A percentile compares a stretch with the other conserved stretches of the same genome.
Evolutionary conservation across 2,113 vertebrate species (phyloP).

Genomic region (Dinomys branickii): DNA sequence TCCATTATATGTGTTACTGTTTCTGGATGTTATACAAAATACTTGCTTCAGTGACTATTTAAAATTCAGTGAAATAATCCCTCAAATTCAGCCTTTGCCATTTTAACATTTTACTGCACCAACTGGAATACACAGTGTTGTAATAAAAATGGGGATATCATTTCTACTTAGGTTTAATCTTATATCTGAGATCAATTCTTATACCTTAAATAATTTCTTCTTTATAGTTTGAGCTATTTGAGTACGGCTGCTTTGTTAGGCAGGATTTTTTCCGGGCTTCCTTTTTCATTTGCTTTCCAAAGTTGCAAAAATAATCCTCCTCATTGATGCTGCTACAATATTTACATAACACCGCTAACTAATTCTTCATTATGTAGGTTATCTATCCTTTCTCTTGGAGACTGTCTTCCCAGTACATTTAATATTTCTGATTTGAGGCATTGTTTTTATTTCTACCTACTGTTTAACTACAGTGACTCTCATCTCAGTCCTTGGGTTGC

Average conservation of each 20-base stretch:
- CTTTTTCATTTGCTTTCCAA: constrained; percentile 75
- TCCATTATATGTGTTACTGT: constrained; percentile 15
- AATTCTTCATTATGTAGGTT: constrained; percentile 80
- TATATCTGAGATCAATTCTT: constrained; percentile 71
- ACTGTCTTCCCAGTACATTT: constrained; percentile 65
- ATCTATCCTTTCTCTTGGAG: constrained; percentile 70
- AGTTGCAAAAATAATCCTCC: constrained; percentile 80
- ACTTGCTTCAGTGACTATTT: constrained; percentile 56
- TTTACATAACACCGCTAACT: constrained; percentile 81
- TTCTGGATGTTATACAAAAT: constrained; percentile 57
- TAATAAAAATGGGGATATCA: constrained; percentile 44
- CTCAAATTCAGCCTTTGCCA: background rate
- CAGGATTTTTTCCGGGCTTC: constrained; percentile 64
- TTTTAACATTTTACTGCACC: constrained; percentile 42
- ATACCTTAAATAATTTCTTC: constrained; percentile 69
- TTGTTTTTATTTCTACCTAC: constrained; percentile 74
- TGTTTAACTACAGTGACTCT: constrained; percentile 45
- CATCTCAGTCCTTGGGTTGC: constrained; percentile 59
- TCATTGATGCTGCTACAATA: constrained; percentile 78
- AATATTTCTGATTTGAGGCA: constrained; percentile 70
- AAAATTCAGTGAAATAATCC: constrained; percentile 60
- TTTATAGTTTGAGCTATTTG: constrained; percentile 68
- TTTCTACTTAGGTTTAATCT: constrained; percentile 64
- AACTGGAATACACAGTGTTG: constrained; percentile 1
- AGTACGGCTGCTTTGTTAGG: constrained; percentile 74